Evolutionary conservation across 2,113 vertebrate species (phyloP).

Genomic region (Ciconia boyciana): DNA sequence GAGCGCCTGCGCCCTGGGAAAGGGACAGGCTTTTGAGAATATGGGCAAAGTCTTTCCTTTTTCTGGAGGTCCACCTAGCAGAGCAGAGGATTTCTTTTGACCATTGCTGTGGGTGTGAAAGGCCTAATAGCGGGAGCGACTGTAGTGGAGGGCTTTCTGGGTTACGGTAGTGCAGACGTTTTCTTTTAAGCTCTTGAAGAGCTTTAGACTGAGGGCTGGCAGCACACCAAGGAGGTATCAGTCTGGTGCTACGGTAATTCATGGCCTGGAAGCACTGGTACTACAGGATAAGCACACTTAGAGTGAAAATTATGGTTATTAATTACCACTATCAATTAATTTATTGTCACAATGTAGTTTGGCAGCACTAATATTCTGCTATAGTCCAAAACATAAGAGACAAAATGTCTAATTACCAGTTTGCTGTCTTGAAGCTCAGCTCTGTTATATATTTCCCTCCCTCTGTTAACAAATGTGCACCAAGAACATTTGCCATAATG

Average conservation of each 20-base stretch:
- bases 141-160: neutral
- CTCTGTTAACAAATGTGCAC: neutral
- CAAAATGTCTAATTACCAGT: neutral
- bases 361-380: neutral
- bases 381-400: neutral
- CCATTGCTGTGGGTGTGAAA: neutral
- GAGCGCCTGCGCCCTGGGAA: accelerated
- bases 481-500: neutral
- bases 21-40: neutral
- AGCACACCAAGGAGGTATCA: neutral
- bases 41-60: neutral
- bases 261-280: neutral
- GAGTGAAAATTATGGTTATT: neutral
- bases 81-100: neutral
- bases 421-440: neutral
- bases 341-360: neutral
- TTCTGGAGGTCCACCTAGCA: neutral
- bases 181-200: neutral
- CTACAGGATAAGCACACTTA: neutral
- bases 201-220: neutral
- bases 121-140: no score
- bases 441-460: neutral
- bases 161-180: neutral
- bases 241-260: neutral
- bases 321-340: neutral